Conservation (phyloP, 2,113 vertebrate genomes). For the Lonchura striata region DNA sequence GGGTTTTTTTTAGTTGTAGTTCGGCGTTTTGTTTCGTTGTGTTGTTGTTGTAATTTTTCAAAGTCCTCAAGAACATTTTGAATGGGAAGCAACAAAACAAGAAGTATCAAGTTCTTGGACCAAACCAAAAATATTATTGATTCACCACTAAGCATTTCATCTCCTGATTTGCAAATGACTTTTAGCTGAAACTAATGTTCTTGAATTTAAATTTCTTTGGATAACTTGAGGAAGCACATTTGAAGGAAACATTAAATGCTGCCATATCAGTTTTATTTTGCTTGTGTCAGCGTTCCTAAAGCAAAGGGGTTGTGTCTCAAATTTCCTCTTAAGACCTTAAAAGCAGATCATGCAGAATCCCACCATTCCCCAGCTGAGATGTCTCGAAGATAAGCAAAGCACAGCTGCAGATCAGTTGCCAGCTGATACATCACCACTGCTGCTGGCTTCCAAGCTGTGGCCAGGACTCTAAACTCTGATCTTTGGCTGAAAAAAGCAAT, state of each 20-base stretch:
- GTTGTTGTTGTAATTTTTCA: background rate
- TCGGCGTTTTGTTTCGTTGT: background rate
- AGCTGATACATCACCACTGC: background rate
- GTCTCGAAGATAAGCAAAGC: background rate
- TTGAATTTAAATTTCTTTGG: background rate
- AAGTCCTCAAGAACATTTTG: background rate
- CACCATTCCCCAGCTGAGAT: background rate
- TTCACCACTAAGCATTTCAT: background rate
- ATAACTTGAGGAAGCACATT: background rate
- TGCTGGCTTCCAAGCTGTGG: background rate
- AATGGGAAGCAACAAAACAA: background rate
- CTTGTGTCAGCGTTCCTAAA: background rate
- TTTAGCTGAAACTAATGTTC: background rate
- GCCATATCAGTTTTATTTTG: background rate
- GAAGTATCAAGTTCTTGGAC: background rate
- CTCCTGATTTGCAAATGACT: background rate
- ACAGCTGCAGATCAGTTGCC: background rate
- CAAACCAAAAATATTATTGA: background rate
- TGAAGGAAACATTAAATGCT: background rate
- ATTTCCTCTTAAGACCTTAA: background rate
- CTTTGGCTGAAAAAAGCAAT: background rate
- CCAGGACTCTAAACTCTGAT: background rate
- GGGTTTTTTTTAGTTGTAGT: background rate
- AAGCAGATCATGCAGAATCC: background rate
- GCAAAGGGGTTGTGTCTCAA: background rate